Evolutionary conservation across 1,140 invertebrate genomes (phyloP).

Genomic region (Pachypeltis micranthus): DNA sequence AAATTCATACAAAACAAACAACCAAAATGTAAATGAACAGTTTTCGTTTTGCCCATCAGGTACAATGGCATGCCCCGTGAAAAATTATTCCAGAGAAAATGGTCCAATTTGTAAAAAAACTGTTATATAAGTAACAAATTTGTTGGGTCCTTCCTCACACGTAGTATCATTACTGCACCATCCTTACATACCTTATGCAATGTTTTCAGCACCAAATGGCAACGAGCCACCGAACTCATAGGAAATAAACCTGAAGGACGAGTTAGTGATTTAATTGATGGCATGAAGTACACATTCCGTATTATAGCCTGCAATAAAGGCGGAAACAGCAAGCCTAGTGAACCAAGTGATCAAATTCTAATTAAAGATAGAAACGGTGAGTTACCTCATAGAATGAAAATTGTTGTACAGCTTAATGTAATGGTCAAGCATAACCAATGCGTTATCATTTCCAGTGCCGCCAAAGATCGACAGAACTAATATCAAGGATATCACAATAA

Average conservation of each 20-base stretch:
- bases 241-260: conserved; percentile 69
- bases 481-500: conserved; percentile 72
- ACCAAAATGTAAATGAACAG: too few relatives aligned
- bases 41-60: too few relatives aligned
- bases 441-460: conserved; percentile 42
- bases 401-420: conserved; percentile 12
- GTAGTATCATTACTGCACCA: too few relatives aligned
- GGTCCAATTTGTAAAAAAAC: neutral
- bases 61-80: too few relatives aligned
- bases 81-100: neutral
- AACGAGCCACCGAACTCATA: conserved; percentile 74
- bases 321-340: conserved; percentile 82
- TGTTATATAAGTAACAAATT: too few relatives aligned
- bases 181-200: too few relatives aligned
- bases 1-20: too few relatives aligned
- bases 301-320: conserved; percentile 92
- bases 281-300: conserved; percentile 91
- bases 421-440: conserved; percentile 8
- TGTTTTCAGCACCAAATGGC: conserved; percentile 62
- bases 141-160: too few relatives aligned
- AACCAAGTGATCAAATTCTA: conserved; percentile 64
- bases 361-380: conserved; percentile 74
- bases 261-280: conserved; percentile 82
- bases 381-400: conserved; percentile 19
- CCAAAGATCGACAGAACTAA: conserved; percentile 86